phyloP scores from a whole-genome alignment of 2,113 vertebrate species.

The Melanocharis versteri region DNA sequence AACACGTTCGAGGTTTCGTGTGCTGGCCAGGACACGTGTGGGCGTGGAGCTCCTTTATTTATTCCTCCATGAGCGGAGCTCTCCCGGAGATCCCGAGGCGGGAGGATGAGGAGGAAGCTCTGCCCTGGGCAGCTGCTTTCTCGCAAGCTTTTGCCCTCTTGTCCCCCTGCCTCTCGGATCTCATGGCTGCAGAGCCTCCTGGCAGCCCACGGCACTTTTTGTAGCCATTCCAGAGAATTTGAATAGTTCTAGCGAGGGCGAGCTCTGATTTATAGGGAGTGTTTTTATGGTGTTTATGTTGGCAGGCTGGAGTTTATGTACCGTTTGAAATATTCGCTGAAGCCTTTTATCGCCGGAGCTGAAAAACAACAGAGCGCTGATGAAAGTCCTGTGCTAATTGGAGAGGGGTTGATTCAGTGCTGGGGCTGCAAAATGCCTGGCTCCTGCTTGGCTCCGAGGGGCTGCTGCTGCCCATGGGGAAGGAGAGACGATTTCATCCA shows the following conservation, averaged over 20 bases:
- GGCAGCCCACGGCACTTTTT: not conserved
- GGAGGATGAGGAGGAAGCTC: not conserved
- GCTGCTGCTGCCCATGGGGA: not conserved
- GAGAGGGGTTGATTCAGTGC: not conserved
- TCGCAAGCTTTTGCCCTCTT: not conserved
- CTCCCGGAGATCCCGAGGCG: not conserved
- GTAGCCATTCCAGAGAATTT: not conserved
- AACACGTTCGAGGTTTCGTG: fast-evolving
- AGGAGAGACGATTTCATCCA: not conserved
- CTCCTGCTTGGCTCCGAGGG: not conserved
- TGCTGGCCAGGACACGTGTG: not conserved
- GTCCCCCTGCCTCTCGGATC: not conserved
- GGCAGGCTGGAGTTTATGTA: not conserved
- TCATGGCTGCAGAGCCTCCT: not conserved
- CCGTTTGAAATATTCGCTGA: not conserved
- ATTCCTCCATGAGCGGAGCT: not conserved
- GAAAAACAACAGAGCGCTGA: not conserved
- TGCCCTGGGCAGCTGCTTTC: not conserved
- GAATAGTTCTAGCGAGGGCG: not conserved
- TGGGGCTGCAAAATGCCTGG: not conserved
- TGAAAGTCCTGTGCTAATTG: not conserved
- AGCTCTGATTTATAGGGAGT: not conserved
- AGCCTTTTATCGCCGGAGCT: not conserved
- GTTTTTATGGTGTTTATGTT: not conserved
- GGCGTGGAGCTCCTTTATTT: not conserved